Evolutionary conservation across 2,888 invertebrate species (phyloP).

Genomic region (Agonopterix alstromeriana): DNA sequence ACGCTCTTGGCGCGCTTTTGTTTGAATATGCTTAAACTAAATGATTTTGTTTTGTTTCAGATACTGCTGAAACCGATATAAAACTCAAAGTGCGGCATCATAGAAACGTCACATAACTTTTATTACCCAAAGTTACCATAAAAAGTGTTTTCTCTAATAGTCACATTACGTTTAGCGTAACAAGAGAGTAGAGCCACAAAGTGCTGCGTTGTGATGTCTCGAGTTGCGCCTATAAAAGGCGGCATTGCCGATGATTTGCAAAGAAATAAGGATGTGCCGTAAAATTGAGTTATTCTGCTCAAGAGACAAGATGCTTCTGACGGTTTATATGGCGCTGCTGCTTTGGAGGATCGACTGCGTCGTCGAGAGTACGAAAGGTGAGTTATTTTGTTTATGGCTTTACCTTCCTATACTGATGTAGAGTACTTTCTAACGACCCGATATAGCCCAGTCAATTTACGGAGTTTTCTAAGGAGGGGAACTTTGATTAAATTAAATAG

Average conservation of each 20-base stretch:
- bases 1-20: no score
- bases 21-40: no score
- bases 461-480: no score
- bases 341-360: constrained; percentile 65
- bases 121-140: no score
- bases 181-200: constrained; percentile 30
- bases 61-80: constrained; percentile 3
- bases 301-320: constrained; percentile 59
- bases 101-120: not conserved
- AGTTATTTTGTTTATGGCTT: constrained; percentile 11
- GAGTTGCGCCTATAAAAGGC: constrained; percentile 41
- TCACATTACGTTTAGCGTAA: constrained; percentile 31
- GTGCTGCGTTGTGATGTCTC: constrained; percentile 61
- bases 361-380: constrained; percentile 70
- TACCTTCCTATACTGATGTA: no score
- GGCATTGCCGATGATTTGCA: constrained; percentile 51
- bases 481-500: no score
- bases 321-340: constrained; percentile 52
- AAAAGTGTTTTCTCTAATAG: constrained; percentile 28
- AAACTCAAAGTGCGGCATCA: constrained; percentile 1
- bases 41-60: constrained; percentile 14
- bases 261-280: constrained; percentile 56
- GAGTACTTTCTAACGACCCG: no score
- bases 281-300: constrained; percentile 45
- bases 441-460: no score